Base-by-base conservation (phyloP, 2,113 vertebrate species). In the Brachypodius melanocephalos region DNA sequence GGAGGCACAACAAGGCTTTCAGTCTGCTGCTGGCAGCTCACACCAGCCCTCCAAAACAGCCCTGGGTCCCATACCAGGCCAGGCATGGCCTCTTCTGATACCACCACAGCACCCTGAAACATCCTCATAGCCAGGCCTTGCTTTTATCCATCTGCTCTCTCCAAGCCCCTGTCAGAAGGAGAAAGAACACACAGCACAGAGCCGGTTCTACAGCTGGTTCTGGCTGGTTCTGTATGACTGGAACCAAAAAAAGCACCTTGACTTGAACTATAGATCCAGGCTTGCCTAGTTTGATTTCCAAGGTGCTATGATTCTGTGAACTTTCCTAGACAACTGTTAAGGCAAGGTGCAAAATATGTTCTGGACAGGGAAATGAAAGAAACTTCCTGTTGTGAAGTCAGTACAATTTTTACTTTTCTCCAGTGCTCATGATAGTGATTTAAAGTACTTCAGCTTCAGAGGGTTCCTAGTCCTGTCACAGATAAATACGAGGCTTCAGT, bases 361-460 rank as follows among this genome's bases (percentile, higher is more conserved):
- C 65, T 40, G 22, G 59, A 43, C 19, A 59, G 40, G 10, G 18
- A 79, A 85, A 91, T 62, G 8, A 69, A 92, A 86, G 43, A 69
- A 85, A 57, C 32, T 71, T 85, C 34, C 80, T 82, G 31, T 87
- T 34, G 26, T 54, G 68, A 87, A 95, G 18, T 46, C 59, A 66
- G 43, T 46, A 62, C 36, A 58, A 34, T 87, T 86, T 92, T 83
- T 94, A 7, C 31, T 88, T 76, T 96, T 71, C 58, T 73, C 26
- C 26, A 22, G 28, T 54, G 51, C 12, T 91, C 71, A 49, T 40
- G 38, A 57, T 38, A 59, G 48, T 85, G 49, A 83, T 88, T 75
- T 87, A 46, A 95, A 85, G 66, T 36, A 68, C 36, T 89, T 82
- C 55, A 79, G 40, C 77, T 90, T 88, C 71, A 66, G 71, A 89